phyloP scores from a whole-genome alignment of 2,113 vertebrate species.

The Notarius lentiginosus region DNA sequence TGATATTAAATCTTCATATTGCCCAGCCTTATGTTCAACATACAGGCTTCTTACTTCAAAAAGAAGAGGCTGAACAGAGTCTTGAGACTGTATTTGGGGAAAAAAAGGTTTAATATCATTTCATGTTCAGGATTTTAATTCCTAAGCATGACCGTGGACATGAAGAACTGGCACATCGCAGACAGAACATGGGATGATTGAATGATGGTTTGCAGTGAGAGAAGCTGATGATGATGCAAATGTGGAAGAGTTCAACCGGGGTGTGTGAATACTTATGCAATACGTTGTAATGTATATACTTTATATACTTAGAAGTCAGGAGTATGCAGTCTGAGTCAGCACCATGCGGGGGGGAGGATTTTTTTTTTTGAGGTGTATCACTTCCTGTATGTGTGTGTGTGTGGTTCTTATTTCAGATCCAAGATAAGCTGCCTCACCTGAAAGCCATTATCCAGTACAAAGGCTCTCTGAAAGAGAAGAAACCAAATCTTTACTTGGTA shows the following conservation, averaged over 20 bases:
- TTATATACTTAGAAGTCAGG: too few relatives aligned
- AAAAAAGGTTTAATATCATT: neutral
- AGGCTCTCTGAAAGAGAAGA: conserved; percentile 74
- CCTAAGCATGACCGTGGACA: too few relatives aligned
- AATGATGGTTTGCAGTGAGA: neutral
- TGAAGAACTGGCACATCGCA: too few relatives aligned
- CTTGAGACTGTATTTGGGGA: neutral
- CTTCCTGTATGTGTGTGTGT: neutral
- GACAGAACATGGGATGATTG: too few relatives aligned
- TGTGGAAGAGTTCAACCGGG: too few relatives aligned
- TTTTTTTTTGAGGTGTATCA: neutral
- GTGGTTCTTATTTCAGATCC: conserved; percentile 67
- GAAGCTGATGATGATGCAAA: neutral
- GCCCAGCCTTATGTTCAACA: too few relatives aligned
- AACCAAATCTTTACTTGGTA: conserved; percentile 82
- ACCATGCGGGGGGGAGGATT: too few relatives aligned
- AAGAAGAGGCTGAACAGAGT: neutral
- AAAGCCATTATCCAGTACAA: conserved; percentile 90
- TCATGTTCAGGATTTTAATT: too few relatives aligned
- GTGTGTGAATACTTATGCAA: too few relatives aligned
- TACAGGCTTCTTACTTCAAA: neutral
- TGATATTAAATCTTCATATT: too few relatives aligned
- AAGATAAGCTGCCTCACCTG: conserved; percentile 75
- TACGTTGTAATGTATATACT: too few relatives aligned
- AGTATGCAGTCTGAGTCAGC: too few relatives aligned